Base-by-base conservation (phyloP, 2,888 invertebrate species). In the Branchipolynoe longqiensis region DNA sequence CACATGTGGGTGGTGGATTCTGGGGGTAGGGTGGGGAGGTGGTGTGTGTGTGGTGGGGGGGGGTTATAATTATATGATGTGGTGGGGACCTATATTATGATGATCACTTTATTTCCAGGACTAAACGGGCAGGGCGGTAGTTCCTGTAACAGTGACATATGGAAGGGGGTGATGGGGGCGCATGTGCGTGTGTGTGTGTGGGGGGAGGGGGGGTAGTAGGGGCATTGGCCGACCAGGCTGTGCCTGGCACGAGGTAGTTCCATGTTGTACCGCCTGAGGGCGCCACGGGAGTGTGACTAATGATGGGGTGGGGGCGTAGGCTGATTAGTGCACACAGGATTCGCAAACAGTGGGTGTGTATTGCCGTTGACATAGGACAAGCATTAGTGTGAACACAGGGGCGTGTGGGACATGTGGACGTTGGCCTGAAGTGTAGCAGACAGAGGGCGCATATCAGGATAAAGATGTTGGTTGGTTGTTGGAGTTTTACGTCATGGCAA, bases 61-160 rank as follows among this genome's bases (percentile, higher is more conserved):
- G 62, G 31, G 28, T 62, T 31, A 31, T 25, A 62, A 18, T 4
- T 6, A 62, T 18, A 36, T 25, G 28, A 62, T 14, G 14, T 36
- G 1, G 38, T 38, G 69, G 69, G 38, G 33, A 25, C 69, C 69
- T 69, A 69, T 69, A 69, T 36, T 69, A n/a, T 69, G 69, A 69
- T 69, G 69, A 69, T 69, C 69, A 38, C 38, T 69, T 69, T 69
- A 69, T 69, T 69, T 69, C 69, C 36, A 1, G 22, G 36, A 69
- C 69, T 69, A 69, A 69, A 69, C 69, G 38, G 69, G 4, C n/a
- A 36, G 18, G 22, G 38, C 25, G 33, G 38, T 14, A 25, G 56
- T 25, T 56, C n/a, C 69, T 1, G 36, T 69, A 38, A 69, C 36
- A 25, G 69, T 69, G 69, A 69, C 69, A 38, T 38, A 69, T 69